Evolutionary conservation across 2,797 vertebrate genomes (phyloP).

Genomic region (Lerista edwardsae): DNA sequence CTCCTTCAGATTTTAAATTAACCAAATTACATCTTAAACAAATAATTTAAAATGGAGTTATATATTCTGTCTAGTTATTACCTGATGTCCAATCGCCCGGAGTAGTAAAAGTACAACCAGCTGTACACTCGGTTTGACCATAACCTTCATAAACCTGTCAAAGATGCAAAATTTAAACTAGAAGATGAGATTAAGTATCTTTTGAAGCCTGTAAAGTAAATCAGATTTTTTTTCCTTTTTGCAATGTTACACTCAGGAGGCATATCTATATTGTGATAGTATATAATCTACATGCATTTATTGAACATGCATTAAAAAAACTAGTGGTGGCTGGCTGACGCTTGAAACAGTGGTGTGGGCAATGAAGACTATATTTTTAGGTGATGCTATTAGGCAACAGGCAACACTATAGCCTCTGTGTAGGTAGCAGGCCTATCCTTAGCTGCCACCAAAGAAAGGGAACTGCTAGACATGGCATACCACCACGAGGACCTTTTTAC

Average conservation of each 20-base stretch:
- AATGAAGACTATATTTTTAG: not conserved
- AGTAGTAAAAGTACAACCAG: conserved; percentile 96
- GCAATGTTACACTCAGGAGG: not conserved
- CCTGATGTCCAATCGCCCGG: conserved; percentile 98
- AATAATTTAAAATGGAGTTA: not conserved
- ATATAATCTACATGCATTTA: not conserved
- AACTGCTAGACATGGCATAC: not conserved
- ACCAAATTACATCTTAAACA: not conserved
- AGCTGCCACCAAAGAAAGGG: not conserved
- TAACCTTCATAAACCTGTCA: conserved; percentile 94
- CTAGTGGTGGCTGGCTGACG: not conserved
- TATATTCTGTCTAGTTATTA: conserved; percentile 61
- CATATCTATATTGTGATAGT: not conserved
- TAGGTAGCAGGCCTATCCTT: not conserved
- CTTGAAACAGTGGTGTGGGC: not conserved
- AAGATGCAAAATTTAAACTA: not conserved
- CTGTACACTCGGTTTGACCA: conserved; percentile 98
- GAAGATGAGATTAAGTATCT: accelerated
- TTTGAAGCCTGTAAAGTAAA: not conserved
- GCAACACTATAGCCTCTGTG: not conserved
- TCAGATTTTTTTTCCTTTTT: not conserved
- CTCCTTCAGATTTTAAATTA: not conserved
- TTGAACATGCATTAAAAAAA: not conserved
- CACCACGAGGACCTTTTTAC: not conserved
- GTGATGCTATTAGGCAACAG: not conserved